These are phyloP conservation scores for Callimorpha dominula DNA, from an alignment of 2,888 invertebrate genomes.

Conservation along the genomic window DNA sequence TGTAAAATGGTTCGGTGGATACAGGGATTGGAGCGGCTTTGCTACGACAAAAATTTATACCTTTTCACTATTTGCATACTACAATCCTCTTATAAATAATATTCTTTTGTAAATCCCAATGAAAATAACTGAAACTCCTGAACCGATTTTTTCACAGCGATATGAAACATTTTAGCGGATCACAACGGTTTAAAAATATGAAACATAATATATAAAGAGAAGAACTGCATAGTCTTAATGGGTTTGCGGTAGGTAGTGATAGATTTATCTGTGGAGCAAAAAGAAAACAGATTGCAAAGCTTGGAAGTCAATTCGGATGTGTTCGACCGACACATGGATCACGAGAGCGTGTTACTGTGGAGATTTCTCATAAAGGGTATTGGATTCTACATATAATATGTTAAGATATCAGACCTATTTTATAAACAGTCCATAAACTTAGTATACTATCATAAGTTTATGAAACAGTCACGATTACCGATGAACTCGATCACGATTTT, in stretches of 20 bases:
- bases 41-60: no score
- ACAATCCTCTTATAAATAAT: background rate
- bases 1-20: background rate
- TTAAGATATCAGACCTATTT: background rate
- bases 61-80: background rate
- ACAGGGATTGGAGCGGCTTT: no score
- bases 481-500: no score
- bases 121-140: background rate
- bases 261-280: constrained; percentile 58
- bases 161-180: background rate
- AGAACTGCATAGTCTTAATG: constrained; percentile 36
- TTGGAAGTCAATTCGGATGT: constrained; percentile 59
- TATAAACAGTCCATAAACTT: background rate
- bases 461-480: background rate
- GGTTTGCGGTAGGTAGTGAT: constrained; percentile 57
- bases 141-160: background rate
- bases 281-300: constrained; percentile 57
- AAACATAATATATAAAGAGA: background rate
- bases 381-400: background rate
- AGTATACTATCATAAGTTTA: no score
- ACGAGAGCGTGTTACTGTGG: constrained; percentile 53
- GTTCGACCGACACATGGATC: constrained; percentile 58
- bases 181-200: background rate
- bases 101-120: background rate
- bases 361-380: constrained; percentile 25